Base-by-base conservation (phyloP, 2,888 invertebrate genomes). In the Holacanthella duospinosa region DNA sequence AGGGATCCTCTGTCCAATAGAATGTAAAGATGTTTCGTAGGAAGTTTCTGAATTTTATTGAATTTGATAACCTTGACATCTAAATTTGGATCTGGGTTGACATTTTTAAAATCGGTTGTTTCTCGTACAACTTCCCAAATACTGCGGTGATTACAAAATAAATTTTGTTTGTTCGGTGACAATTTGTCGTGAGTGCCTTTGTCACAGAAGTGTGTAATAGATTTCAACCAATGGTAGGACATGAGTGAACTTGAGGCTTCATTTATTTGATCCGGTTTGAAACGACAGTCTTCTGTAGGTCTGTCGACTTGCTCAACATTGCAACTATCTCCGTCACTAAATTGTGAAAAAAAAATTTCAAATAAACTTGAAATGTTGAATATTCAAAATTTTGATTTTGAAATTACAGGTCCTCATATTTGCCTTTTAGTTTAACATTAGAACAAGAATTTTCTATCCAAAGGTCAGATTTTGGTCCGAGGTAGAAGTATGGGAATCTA, bases 81-180 rank as follows among this genome's bases (percentile, higher is more conserved):
- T n/a, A n/a, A n/a, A n/a, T n/a, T n/a, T n/a, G n/a, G n/a, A n/a
- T 55, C 27, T 12, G 27, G 3, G 16, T 27, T 29, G 4, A 29
- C 29, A n/a, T n/a, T n/a, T n/a, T 36, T 36, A 53, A 60, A 68
- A 55, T 70, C 68, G 1, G 54, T 54, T n/a, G 68, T 64, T 26
- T 65, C 48, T 29, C 43, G 24, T 12, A 71, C 69, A 1, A 68
- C 61, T 53, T 71, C 68, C 71, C 67, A 68, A 9, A 66, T 66
- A 44, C 69, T 70, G 43, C 64, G 78, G 21, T 83, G 78, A 62
- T 81, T 78, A 74, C 85, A 85, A 25, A 85, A 76, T n/a, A 81
- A 77, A 75, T 85, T 86, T 68, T 85, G 85, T 75, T 83, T 83
- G 27, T 84, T 85, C 0, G 85, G 85, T 0, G 84, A 82, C 63